Base-by-base conservation (phyloP, 2,888 invertebrate species). In the Mantis religiosa region DNA sequence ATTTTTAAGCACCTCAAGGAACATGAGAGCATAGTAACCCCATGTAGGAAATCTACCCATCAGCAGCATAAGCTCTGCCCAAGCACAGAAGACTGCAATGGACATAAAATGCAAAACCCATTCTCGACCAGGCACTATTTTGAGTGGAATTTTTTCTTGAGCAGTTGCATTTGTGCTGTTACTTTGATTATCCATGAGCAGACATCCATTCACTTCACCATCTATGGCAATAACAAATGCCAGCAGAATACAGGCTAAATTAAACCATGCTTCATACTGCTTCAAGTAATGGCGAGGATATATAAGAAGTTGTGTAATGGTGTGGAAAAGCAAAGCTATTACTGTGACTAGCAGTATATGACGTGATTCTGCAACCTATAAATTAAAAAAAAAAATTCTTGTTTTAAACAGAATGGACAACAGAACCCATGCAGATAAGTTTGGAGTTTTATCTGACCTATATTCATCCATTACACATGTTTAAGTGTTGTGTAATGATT, bases 21-120 rank as follows among this genome's bases (percentile, higher is more conserved):
- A 94, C 94, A 95, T 94, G 86, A 95, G 93, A 34, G 95, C 94
- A 91, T 95, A 95, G 91, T 94, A 93, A 87, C 95, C 95, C 91
- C 94, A 94, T 30, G 93, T 93, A 88, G 95, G 95, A 89, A 95
- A 93, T 89, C 94, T 92, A 83, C 94, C 95, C 90, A 94, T 93
- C 90, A 95, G 92, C 85, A 94, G 91, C 94, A 95, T 94, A 91
- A 94, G 92, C 92, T 95, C 93, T 71, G 93, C 93, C 95, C 95
- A 95, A 7, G 94, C 93, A 88, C 94, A 92, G 87, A 95, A 92
- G 89, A 95, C 92, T 41, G 93, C 92, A 89, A 94, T 91, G 91
- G 94, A 93, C 90, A 93, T 92, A 82, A 92, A 91, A 90, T 93
- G 94, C 89, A 93, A 91, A 30, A 93, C 91, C 93, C 93, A 93